Evolutionary conservation across 2,797 vertebrate species (phyloP).

Genomic region (Siniperca undulata): DNA sequence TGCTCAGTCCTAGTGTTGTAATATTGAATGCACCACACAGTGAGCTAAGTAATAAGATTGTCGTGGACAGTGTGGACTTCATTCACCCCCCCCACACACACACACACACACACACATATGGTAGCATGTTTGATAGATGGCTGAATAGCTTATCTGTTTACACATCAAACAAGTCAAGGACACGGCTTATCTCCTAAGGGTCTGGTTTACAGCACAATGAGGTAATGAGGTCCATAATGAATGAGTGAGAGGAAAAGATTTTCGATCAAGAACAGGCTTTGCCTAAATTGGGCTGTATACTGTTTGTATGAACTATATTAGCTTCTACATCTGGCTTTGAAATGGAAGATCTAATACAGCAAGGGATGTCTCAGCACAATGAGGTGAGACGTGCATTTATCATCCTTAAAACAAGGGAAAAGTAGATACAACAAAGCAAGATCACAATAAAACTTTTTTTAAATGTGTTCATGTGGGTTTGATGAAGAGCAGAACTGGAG

Average conservation of each 20-base stretch:
- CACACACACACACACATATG: constrained; percentile 22
- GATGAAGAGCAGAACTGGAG: not conserved
- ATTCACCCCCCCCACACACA: constrained; percentile 19
- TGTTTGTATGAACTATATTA: constrained; percentile 57
- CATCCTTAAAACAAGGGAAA: not conserved
- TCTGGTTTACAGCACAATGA: constrained; percentile 69
- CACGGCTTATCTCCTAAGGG: constrained; percentile 69
- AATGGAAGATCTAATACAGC: constrained; percentile 54
- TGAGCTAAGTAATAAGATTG: constrained; percentile 26
- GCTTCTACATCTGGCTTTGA: constrained; percentile 66
- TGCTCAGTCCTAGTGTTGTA: constrained; percentile 3
- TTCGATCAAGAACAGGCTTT: constrained; percentile 64
- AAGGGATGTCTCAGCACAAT: constrained; percentile 6
- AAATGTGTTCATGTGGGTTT: not conserved
- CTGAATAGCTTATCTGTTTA: constrained; percentile 68
- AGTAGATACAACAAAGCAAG: not conserved
- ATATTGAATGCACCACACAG: constrained; percentile 5
- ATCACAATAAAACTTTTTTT: not conserved
- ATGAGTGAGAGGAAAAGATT: constrained; percentile 70
- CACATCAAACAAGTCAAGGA: constrained; percentile 68
- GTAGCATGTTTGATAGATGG: constrained; percentile 56
- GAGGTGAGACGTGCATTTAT: not conserved
- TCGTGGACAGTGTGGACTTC: constrained; percentile 5
- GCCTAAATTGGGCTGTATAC: constrained; percentile 51
- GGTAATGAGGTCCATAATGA: constrained; percentile 76